Conservation (phyloP, 2,113 vertebrate genomes). For the zebrafish (Danio rerio) region DNA sequence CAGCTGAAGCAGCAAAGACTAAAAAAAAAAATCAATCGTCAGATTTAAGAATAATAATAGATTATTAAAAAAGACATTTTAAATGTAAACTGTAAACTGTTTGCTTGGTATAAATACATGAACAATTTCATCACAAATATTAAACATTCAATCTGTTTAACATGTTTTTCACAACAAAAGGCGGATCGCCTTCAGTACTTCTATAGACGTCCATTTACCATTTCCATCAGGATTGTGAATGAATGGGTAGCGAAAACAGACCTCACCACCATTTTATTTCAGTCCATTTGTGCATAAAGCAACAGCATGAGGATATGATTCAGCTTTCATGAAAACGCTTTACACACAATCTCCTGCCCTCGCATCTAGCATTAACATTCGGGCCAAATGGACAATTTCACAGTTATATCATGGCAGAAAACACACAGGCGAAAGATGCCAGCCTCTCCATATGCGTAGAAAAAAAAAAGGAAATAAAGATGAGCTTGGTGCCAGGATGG, state of each 20-base stretch:
- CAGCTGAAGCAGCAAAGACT: too few relatives aligned
- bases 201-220: too few relatives aligned
- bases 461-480: slow-evolving; percentile 16
- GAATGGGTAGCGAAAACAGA: background rate
- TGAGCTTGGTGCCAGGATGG: slow-evolving; percentile 5
- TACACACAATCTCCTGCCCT: slow-evolving; percentile 16
- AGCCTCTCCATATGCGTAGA: slow-evolving; percentile 44
- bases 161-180: too few relatives aligned
- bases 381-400: slow-evolving; percentile 40
- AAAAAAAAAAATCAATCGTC: too few relatives aligned
- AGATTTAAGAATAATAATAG: too few relatives aligned
- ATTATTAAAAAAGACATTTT: too few relatives aligned
- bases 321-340: background rate
- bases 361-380: background rate
- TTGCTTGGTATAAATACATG: too few relatives aligned
- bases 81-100: too few relatives aligned
- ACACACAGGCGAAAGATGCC: slow-evolving; percentile 21
- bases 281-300: background rate
- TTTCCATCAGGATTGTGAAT: background rate
- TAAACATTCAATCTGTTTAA: too few relatives aligned
- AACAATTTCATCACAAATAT: too few relatives aligned
- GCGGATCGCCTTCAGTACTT: too few relatives aligned
- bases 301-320: background rate
- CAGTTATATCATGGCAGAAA: slow-evolving; percentile 47
- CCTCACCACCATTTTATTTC: background rate